These are phyloP conservation scores for Trissolcus brochymenae DNA, from an alignment of 2,888 invertebrate species.

Conservation along the genomic window DNA sequence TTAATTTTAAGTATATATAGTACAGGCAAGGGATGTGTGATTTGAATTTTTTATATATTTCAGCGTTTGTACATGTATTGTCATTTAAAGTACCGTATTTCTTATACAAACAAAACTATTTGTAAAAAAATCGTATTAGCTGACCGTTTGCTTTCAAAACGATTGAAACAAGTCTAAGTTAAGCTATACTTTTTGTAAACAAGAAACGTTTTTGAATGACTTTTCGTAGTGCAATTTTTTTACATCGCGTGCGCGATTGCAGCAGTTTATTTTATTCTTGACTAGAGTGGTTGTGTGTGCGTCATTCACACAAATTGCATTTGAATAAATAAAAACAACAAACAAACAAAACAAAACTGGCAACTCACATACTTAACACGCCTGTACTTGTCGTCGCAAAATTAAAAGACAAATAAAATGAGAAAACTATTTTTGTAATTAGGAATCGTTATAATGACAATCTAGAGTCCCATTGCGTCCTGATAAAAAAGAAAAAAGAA, in stretches of 20 bases:
- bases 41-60: conserved; percentile 21
- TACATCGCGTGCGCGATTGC: too few species aligned
- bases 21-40: conserved; percentile 52
- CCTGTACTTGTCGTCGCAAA: conserved; percentile 51
- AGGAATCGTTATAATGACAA: conserved; percentile 67
- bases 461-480: conserved; percentile 70
- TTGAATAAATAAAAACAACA: too few species aligned
- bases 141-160: too few species aligned
- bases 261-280: too few species aligned
- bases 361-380: conserved; percentile 43
- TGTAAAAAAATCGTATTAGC: too few species aligned
- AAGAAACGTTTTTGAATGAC: too few species aligned
- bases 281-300: too few species aligned
- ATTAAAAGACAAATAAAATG: conserved; percentile 6
- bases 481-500: conserved; percentile 48
- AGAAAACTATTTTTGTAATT: conserved; percentile 61
- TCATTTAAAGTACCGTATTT: conserved; percentile 11
- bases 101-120: neutral
- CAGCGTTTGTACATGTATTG: conserved; percentile 3
- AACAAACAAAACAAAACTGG: conserved; percentile 7
- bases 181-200: too few species aligned
- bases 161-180: too few species aligned
- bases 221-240: too few species aligned
- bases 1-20: conserved; percentile 43
- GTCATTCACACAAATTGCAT: too few species aligned